Conservation (phyloP, 2,888 invertebrate genomes). For the Caenorhabditis sinica region DNA sequence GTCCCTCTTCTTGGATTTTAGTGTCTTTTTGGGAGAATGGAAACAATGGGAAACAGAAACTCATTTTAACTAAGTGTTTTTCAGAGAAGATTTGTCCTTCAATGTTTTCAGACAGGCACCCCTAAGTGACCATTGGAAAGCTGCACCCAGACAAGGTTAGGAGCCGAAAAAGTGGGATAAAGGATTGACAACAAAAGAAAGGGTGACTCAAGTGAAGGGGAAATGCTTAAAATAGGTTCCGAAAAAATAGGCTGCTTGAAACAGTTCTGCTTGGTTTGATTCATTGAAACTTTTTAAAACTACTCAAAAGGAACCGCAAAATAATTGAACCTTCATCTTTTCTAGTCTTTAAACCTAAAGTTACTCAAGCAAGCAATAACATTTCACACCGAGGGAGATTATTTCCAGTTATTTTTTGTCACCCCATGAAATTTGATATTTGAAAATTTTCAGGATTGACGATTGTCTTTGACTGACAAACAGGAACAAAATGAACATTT, state of each 20-base stretch:
- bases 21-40: neutral
- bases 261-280: neutral
- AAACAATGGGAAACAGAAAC: constrained; percentile 9
- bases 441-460: constrained; percentile 5
- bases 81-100: neutral
- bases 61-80: constrained; percentile 25
- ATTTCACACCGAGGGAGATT: constrained; percentile 12
- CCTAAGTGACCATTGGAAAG: neutral
- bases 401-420: neutral
- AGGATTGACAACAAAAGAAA: neutral
- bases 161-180: neutral
- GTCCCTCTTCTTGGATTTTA: neutral
- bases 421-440: constrained; percentile 18
- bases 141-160: neutral
- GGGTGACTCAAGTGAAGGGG: neutral
- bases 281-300: too few relatives aligned
- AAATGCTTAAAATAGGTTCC: too few relatives aligned
- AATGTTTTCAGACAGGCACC: neutral
- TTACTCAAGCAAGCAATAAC: neutral
- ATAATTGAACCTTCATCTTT: neutral
- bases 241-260: neutral
- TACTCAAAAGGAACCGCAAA: neutral
- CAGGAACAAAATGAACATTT: neutral
- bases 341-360: neutral
- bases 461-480: neutral